These are phyloP conservation scores for Leptocoma aspasia DNA, from an alignment of 2,113 vertebrate species.

Conservation along the genomic window DNA sequence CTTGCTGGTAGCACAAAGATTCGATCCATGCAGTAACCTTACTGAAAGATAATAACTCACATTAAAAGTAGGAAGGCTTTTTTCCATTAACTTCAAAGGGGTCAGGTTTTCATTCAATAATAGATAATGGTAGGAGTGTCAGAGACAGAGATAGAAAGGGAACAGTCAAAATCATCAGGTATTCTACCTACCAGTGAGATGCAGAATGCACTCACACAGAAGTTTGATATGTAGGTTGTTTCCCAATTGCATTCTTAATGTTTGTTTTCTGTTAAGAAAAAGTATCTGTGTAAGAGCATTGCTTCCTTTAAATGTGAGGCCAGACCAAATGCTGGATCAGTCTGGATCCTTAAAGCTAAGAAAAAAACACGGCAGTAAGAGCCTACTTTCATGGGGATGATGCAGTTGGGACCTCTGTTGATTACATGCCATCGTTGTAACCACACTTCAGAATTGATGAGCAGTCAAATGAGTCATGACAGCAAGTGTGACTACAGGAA, in stretches of 20 bases:
- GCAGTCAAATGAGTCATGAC: neutral
- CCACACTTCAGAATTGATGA: neutral
- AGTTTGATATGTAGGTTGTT: neutral
- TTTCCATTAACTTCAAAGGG: neutral
- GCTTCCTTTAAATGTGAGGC: neutral
- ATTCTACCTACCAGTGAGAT: neutral
- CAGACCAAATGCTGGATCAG: neutral
- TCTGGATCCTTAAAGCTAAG: neutral
- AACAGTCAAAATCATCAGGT: neutral
- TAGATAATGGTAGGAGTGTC: neutral
- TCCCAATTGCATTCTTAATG: neutral
- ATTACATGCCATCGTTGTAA: neutral
- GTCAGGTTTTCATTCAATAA: neutral
- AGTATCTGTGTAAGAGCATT: accelerated
- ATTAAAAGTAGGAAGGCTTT: neutral
- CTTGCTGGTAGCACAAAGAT: neutral
- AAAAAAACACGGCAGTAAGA: neutral
- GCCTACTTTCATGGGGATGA: neutral
- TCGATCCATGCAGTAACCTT: neutral
- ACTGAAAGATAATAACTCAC: neutral
- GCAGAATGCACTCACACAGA: neutral
- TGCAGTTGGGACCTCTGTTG: neutral
- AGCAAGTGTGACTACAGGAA: neutral
- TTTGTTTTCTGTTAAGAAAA: neutral
- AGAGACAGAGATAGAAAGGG: neutral